phyloP scores from a whole-genome alignment of 1,140 invertebrate species.

The Atta texana region DNA sequence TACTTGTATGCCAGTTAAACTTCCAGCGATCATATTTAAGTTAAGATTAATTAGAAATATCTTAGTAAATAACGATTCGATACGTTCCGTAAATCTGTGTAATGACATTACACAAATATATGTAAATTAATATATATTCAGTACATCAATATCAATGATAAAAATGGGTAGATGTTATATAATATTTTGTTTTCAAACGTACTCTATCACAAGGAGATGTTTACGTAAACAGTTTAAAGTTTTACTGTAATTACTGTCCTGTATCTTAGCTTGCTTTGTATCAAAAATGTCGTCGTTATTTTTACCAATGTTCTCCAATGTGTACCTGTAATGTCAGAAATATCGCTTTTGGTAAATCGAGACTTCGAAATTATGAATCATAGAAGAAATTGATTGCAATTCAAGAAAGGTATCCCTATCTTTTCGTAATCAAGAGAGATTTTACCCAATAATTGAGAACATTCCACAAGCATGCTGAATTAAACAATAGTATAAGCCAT shows the following conservation, averaged over 20 bases:
- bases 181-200: neutral
- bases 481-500: conserved; percentile 6
- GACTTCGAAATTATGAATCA: neutral
- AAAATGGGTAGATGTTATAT: neutral
- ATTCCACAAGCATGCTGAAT: conserved; percentile 39
- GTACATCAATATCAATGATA: neutral
- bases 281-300: neutral
- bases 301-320: conserved; percentile 22
- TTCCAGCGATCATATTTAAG: neutral
- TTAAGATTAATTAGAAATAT: conserved; percentile 10
- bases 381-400: neutral
- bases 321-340: conserved; percentile 7
- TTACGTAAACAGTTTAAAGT: conserved; percentile 18
- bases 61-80: conserved; percentile 13
- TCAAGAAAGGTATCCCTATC: neutral
- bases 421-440: neutral
- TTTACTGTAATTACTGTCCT: neutral
- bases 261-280: neutral
- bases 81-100: conserved; percentile 11
- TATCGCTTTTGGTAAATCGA: neutral
- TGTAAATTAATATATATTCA: neutral
- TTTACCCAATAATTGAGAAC: conserved; percentile 40
- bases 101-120: neutral
- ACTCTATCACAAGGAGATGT: conserved; percentile 18
- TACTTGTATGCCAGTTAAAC: conserved; percentile 27